A percentile compares a stretch with the other conserved stretches of the same genome.
These are phyloP conservation scores for Echeneis naucrates DNA, from an alignment of 2,797 vertebrate species.

Conservation along the genomic window DNA sequence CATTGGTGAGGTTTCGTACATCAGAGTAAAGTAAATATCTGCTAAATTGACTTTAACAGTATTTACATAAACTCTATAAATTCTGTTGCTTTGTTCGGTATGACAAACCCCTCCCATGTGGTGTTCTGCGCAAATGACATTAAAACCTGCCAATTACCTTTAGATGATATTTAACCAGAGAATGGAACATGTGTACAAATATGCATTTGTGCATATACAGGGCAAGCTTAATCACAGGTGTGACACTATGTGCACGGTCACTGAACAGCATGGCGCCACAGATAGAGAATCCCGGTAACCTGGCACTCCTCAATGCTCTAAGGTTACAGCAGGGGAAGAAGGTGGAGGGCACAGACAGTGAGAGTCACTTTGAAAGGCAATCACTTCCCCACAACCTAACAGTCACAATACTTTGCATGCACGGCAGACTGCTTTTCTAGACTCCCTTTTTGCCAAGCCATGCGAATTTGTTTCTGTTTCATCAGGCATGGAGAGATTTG, in stretches of 20 bases:
- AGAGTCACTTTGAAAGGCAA: constrained; percentile 82
- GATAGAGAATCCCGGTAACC: constrained; percentile 80
- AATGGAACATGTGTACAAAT: constrained; percentile 42
- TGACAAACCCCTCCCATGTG: constrained; percentile 12
- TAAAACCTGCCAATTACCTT: constrained; percentile 46
- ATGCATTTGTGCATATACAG: constrained; percentile 46
- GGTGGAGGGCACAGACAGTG: constrained; percentile 71
- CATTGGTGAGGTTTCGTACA: constrained; percentile 3
- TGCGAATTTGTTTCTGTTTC: constrained; percentile 32
- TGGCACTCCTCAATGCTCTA: constrained; percentile 74
- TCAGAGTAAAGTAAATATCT: constrained; percentile 10
- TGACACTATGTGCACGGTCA: constrained; percentile 65
- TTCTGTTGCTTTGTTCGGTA: constrained; percentile 17
- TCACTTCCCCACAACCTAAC: constrained; percentile 72
- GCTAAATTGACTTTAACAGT: constrained; percentile 8
- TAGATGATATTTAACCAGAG: constrained; percentile 31
- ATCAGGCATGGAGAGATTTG: constrained; percentile 27
- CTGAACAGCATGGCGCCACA: constrained; percentile 80
- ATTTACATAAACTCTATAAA: constrained; percentile 15
- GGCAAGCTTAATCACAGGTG: constrained; percentile 67
- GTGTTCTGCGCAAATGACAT: constrained; percentile 24
- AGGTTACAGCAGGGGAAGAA: constrained; percentile 76
- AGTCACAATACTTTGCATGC: constrained; percentile 76
- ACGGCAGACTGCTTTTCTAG: constrained; percentile 43
- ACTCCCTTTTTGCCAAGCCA: constrained; percentile 45